phyloP scores from a whole-genome alignment of 2,888 invertebrate genomes.

The Tipula unca region DNA sequence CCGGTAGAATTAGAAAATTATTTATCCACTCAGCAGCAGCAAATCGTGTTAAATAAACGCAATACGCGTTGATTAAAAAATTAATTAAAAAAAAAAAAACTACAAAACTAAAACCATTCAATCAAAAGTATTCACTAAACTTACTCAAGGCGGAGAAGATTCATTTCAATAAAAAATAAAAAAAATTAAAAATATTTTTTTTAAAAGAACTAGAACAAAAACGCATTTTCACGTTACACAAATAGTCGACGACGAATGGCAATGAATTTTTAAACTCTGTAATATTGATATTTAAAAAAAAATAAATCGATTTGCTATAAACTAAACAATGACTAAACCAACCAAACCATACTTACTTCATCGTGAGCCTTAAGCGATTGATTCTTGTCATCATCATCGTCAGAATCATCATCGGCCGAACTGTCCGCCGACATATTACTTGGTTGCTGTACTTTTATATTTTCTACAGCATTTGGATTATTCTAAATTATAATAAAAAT shows the following conservation, averaged over 20 bases:
- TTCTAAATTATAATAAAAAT: slow-evolving; percentile 9
- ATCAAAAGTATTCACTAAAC: neutral
- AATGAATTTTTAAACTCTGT: slow-evolving; percentile 28
- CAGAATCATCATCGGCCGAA: slow-evolving; percentile 41
- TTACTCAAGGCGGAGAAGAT: neutral
- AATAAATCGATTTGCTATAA: neutral
- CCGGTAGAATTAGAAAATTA: neutral
- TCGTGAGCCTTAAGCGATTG: slow-evolving; percentile 31
- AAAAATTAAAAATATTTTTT: neutral
- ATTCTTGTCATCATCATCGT: slow-evolving; percentile 36
- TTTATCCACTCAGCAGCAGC: neutral
- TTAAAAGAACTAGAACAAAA: slow-evolving; percentile 22
- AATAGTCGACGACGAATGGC: slow-evolving; percentile 9
- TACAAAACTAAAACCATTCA: slow-evolving; percentile 21
- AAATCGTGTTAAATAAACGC: no score
- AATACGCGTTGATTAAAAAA: neutral
- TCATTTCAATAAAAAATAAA: neutral
- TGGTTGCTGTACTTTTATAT: slow-evolving; percentile 19
- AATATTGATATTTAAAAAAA: neutral
- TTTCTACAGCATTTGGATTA: slow-evolving; percentile 15
- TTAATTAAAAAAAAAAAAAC: neutral
- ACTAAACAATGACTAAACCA: neutral
- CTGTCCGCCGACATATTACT: slow-evolving; percentile 32
- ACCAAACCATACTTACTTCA: slow-evolving; percentile 29
- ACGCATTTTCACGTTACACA: slow-evolving; percentile 21